Base-by-base conservation (phyloP, 2,888 invertebrate species). In the Archaeoteleia sp. region DNA sequence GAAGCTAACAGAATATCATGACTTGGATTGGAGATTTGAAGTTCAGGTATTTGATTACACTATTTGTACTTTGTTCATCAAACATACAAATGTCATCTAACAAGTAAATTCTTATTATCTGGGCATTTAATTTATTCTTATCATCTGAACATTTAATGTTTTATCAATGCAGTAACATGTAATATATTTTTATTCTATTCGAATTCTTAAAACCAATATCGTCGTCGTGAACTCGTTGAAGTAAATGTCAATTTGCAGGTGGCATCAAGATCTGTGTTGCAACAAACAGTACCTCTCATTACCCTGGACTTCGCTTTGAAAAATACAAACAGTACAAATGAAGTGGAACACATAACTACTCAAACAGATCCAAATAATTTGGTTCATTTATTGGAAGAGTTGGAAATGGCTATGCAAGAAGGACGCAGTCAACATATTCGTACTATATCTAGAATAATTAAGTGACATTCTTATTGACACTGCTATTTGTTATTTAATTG, bases 1-100 rank as follows among this genome's bases (percentile, higher is more conserved):
- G 7, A 83, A 84, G 67, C 84, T 87, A 68, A 85, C 86, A 3
- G 86, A 87, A 73, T 90, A 88, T 76, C 82, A 89, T 43, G 88
- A 91, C 76, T 82, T 92, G 51, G 88, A 91, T 70, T 92, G 92
- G 92, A 86, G 91, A 68, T 87, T 91, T 72, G 91, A 92, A 85
- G 88, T 89, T 2, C 89, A 89, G 85, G 89, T 89, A 79, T 60
- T 9, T 12, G 14, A 17, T 42, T 8, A 10, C 17, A 12, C 7
- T 6, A 10, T 40, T 23, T 57, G 29, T 32, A 25, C 13, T 20
- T 23, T 6, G 3, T 32, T 32, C n/a, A 6, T 3, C 5, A 9
- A n/a, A 32, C 3, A 32, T 12, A 4, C n/a, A 32, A 23, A 23
- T 23, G 23, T 23, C 23, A 23, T 23, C 23, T 23, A 5, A 3